A percentile compares a stretch with the other conserved stretches of the same genome.
Conservation (phyloP, 2,113 vertebrate genomes). For the Percopsis transmontana region DNA sequence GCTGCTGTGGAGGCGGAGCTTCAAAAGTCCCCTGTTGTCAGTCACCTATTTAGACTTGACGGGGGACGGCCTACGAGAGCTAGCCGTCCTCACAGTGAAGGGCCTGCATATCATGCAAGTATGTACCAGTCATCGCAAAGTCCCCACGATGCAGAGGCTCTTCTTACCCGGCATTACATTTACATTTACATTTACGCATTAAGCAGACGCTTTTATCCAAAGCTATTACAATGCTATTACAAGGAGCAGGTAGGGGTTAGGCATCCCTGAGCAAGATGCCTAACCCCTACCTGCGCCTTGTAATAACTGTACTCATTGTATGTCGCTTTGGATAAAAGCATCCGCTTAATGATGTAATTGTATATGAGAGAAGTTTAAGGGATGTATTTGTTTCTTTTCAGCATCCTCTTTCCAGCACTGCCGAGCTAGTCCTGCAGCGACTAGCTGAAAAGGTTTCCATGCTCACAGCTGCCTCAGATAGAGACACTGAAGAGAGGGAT, state of each 20-base stretch:
- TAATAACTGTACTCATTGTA: no score
- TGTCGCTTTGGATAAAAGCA: no score
- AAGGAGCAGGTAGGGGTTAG: no score
- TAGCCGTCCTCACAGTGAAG: constrained; percentile 87
- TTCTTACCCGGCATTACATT: background rate
- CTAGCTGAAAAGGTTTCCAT: constrained; percentile 60
- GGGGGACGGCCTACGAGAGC: constrained; percentile 83
- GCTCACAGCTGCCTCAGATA: constrained; percentile 21
- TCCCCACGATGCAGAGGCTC: background rate
- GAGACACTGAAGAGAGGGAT: constrained; percentile 22
- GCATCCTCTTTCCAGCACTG: constrained; percentile 74
- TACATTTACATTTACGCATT: background rate
- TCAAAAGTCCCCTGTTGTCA: constrained; percentile 87
- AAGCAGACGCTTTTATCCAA: background rate
- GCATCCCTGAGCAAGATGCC: no score
- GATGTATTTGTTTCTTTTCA: constrained; percentile 32
- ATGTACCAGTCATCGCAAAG: background rate
- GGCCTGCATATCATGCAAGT: constrained; percentile 91
- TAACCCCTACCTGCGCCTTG: no score
- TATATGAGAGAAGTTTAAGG: no score
- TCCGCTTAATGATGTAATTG: no score
- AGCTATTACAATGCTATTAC: no score
- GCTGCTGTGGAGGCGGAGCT: constrained; percentile 84
- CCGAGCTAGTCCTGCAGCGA: constrained; percentile 71
- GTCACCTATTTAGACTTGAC: constrained; percentile 87